phyloP scores from a whole-genome alignment of 53 echinoderm and acorn worm genomes.

The Echinometra lucunter region DNA sequence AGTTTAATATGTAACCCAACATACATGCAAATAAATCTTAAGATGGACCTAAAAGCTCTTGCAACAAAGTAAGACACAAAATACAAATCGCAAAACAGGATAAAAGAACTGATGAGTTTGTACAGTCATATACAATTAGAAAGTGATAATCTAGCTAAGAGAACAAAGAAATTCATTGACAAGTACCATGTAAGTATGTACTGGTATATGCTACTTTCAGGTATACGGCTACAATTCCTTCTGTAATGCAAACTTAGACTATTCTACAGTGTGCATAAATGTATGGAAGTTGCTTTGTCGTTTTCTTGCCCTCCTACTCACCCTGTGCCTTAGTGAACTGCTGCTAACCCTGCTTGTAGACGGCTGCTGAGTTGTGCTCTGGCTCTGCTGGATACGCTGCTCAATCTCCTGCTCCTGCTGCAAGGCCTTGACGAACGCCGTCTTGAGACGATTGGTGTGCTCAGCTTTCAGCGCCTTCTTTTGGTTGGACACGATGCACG shows the following conservation, averaged over 20 bases:
- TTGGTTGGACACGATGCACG: conserved; percentile 98
- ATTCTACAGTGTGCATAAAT: not conserved
- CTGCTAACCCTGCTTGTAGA: conserved; percentile 54
- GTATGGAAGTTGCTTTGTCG: not conserved
- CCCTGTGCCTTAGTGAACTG: conserved; percentile 55
- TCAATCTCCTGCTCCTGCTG: conserved; percentile 99
- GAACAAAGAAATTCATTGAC: not conserved
- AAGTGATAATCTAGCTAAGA: too few relatives aligned
- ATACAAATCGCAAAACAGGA: too few relatives aligned
- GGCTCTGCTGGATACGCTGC: conserved; percentile 97
- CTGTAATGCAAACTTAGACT: not conserved
- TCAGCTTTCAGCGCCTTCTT: conserved; percentile 99
- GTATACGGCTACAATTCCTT: not conserved
- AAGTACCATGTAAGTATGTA: not conserved
- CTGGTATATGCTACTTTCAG: too few relatives aligned
- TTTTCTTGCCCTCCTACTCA: too few relatives aligned
- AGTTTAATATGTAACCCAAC: too few relatives aligned
- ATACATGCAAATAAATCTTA: too few relatives aligned
- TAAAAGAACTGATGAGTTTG: too few relatives aligned
- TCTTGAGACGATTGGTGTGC: conserved; percentile 98
- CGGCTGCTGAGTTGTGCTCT: conserved; percentile 50
- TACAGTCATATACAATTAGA: too few relatives aligned
- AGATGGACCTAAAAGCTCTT: too few relatives aligned
- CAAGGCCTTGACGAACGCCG: conserved; percentile 97
- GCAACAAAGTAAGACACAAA: too few relatives aligned